Base-by-base conservation (phyloP, 2,113 vertebrate genomes). In the Tachycineta bicolor region DNA sequence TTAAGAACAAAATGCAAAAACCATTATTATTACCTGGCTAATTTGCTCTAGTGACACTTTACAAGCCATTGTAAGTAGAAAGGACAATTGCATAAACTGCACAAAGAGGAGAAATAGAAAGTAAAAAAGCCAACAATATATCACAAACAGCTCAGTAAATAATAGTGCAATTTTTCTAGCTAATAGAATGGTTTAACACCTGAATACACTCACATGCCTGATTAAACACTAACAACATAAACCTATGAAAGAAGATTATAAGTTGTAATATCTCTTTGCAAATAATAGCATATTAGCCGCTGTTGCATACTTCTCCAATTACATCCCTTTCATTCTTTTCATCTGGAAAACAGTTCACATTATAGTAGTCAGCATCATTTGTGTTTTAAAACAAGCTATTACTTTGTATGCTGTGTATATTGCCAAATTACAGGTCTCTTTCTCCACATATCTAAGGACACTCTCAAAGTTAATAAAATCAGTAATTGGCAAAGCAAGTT, bases 311-410 rank as follows among this genome's bases (percentile, higher is more conserved):
- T 93, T 96, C 96, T 96, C 95, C 97, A 97, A 97, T 97, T 97
- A 97, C 84, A 89, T 96, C 89, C 95, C 94, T 96, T 95, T 97
- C 97, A 97, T 97, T 97, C 96, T 91, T 95, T 97, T 95, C 93
- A 92, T 97, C 96, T 95, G 94, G 91, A 93, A 97, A 97, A 93
- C 93, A 90, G 94, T 94, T 97, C 94, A 92, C 94, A 95, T 96
- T 94, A 79, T 83, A 97, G 97, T 95, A 98, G 97, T 95, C 93
- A 73, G 85, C 96, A 89, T 92, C 96, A 78, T 94, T 97, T 94
- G 88, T 95, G 96, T 94, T 97, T 97, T 97, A 95, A 98, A 98
- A 97, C 97, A 98, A 97, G 88, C n/a, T 93, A 95, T 97, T 97
- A 90, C 46, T 70, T 90, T 91, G 82, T 86, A 73, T 65, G 81